A percentile compares a stretch with the other conserved stretches of the same genome.
phyloP scores from a whole-genome alignment of 2,113 vertebrate genomes.

The Aldabrachelys gigantea region DNA sequence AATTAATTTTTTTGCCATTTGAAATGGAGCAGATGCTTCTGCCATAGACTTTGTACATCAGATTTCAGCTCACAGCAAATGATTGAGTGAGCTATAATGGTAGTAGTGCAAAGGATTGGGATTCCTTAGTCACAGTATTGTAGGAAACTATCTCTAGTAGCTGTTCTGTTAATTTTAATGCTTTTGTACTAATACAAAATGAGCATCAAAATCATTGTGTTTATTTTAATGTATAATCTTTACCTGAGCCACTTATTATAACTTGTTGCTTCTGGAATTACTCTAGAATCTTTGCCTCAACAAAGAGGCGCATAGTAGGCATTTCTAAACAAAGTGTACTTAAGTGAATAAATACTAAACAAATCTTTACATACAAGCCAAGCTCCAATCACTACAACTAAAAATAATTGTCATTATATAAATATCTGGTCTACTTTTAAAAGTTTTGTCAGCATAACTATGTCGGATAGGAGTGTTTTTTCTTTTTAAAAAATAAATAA shows the following conservation, averaged over 20 bases:
- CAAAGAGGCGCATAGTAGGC: not conserved
- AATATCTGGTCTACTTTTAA: not conserved
- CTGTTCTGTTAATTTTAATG: not conserved
- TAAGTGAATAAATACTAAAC: not conserved
- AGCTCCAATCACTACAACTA: not conserved
- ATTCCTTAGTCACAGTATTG: not conserved
- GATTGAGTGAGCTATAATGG: not conserved
- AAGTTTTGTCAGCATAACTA: not conserved
- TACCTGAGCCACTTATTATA: not conserved
- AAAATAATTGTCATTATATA: not conserved
- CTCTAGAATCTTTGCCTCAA: not conserved
- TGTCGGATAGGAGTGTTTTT: not conserved
- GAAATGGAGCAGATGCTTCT: not conserved
- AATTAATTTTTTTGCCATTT: not conserved
- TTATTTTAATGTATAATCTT: not conserved
- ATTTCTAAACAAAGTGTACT: not conserved
- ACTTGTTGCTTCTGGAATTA: not conserved
- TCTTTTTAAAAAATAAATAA: too few species aligned
- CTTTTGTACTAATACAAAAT: not conserved
- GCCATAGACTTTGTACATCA: not conserved
- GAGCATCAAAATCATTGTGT: not conserved
- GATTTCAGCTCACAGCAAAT: not conserved
- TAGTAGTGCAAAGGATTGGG: too few species aligned
- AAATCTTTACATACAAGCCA: not conserved
- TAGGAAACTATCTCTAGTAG: not conserved